Evolutionary conservation across 2,113 vertebrate species (phyloP), one percentile per base, ranked within the genome.

Genomic region (Pantherophis guttatus): DNA sequence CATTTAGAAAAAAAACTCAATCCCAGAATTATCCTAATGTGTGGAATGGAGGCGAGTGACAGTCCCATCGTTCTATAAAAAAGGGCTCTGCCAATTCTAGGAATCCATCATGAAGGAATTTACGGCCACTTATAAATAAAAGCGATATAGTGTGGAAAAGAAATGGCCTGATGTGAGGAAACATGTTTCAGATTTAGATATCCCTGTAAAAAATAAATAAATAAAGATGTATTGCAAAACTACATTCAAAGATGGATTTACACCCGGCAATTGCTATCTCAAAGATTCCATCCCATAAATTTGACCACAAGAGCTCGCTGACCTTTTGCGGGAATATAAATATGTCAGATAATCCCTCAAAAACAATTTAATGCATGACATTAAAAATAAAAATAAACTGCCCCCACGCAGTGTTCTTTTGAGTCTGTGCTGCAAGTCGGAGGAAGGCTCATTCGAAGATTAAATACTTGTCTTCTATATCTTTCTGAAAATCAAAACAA

Each of bases 261-360:
- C 62, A 91, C 24, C 52, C 19, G 85, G 65, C 8, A 55, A 17
- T 89, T 15, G 52, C 12, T 92, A 88, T 93, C 92, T 62, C 21
- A 93, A 90, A 10, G 70, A 24, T 88, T 24, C 33, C 33, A 89
- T 70, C 92, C 62, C 70, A 92, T 94, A 95, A 94, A 81, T 94
- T 92, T 91, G 59, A 93, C 55, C 70, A 86, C 21, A 59, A 95
- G 86, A 86, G 59, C 87, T 91, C 89, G 90, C 13, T 81, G 53
- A 93, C 39, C 23, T 87, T 93, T 94, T 94, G 0, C 23, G 48
- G 91, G 1, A 23, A 95, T 0, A 95, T 90, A 91, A 92, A 95
- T 0, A 21, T 89, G 86, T 5, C 94, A 94, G 86, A 90, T 57
- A 92, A 92, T 95, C 21, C 53, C 91, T 91, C 62, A 95, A 92